Base-by-base conservation (phyloP, 2,797 vertebrate genomes). In the Phalloptychus januarius region DNA sequence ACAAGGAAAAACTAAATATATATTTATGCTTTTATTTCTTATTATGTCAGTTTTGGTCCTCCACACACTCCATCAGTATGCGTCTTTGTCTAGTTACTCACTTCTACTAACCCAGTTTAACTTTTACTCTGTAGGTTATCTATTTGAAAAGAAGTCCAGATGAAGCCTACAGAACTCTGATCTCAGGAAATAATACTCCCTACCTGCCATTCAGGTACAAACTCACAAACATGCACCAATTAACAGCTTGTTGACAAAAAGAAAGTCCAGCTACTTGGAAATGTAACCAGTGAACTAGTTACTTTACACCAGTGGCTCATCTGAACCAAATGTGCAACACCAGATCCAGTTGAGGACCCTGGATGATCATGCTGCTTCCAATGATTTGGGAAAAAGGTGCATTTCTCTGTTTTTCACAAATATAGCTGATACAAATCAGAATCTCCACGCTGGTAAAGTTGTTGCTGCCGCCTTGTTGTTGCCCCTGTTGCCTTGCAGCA, bases 131-230 rank as follows among this genome's bases (percentile, higher is more conserved):
- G 7, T 33, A 98, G 97, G 96, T 98, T 10, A 96, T 98, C 90
- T 97, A 97, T 90, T 87, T 98, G 92, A 98, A 97, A 91, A 97
- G 96, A 92, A 96, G 96, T 65, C 97, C 97, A 82, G 97, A 98
- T 90, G 97, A 98, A 84, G 95, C 93, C 77, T 97, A 98, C 93
- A 93, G 95, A 88, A 94, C 87, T 0, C 96, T 98, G 78, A 83
- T 97, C n/a, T 96, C 96, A 86, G 97, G 96, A 86, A 96, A 96
- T 84, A 96, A 92, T 72, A 89, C 96, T 48, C 94, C 94, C 1
- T 98, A 97, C 88, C 92, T 98, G 90, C 95, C 96, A 0, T 98
- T 98, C 94, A 98, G 97, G 97, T 98, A 72, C 36, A 79, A 56
- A 56, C 46, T 50, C 63, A 61, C 48, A 36, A 71, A 33, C 58